Percentiles rank a stretch among this genome's conserved stretches.
Conservation (phyloP, 2,888 invertebrate species). For the Macrosoma leucophasiata region DNA sequence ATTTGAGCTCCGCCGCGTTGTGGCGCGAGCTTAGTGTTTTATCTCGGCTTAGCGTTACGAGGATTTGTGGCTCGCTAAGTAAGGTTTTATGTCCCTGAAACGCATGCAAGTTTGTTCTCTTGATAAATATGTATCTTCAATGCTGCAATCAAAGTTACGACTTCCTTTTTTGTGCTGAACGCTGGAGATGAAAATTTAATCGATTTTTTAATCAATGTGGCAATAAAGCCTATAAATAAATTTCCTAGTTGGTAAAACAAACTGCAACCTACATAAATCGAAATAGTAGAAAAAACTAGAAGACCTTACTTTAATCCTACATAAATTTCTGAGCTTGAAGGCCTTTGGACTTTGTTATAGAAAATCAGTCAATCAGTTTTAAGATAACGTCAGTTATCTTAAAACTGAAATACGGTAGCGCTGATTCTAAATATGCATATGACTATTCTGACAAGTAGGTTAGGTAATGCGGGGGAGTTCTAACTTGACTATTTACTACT, state of each 20-base stretch:
- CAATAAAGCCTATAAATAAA: no score
- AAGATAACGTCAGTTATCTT: no score
- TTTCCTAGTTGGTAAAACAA: no score
- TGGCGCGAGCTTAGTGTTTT: conserved; percentile 70
- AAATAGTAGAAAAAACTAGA: conserved; percentile 6
- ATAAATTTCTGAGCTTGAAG: conserved; percentile 2
- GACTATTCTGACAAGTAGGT: no score
- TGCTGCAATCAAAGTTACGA: conserved; percentile 32
- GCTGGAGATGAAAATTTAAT: conserved; percentile 12
- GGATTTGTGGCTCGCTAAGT: conserved; percentile 74
- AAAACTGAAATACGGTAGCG: no score
- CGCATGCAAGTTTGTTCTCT: conserved; percentile 60
- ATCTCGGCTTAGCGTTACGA: conserved; percentile 74
- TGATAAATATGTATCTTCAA: conserved; percentile 59
- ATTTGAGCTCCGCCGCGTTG: conserved; percentile 61
- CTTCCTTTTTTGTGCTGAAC: conserved; percentile 10
- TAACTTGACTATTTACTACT: no score
- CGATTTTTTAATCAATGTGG: background rate
- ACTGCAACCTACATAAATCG: no score
- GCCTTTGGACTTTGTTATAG: no score
- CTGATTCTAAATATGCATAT: no score
- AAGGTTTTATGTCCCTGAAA: conserved; percentile 71
- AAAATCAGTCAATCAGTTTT: no score
- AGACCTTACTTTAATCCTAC: background rate
- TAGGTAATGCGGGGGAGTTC: no score